Evolutionary conservation across 2,113 vertebrate species (phyloP).

Genomic region (Ctenomys sociabilis): DNA sequence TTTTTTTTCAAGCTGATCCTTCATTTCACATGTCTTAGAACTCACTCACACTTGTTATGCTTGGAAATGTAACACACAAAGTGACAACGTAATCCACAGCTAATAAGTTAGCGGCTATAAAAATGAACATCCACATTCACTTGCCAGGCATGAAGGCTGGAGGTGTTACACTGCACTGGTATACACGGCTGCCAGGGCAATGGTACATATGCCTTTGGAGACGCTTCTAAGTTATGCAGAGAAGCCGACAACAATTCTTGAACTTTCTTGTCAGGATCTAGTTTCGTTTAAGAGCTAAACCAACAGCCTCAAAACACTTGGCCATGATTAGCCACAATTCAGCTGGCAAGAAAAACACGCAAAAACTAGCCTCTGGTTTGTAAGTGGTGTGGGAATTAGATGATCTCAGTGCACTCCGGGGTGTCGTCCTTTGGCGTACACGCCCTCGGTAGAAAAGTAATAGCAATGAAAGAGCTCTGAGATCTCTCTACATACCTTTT

Average conservation of each 20-base stretch:
- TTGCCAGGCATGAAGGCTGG: conserved; percentile 81
- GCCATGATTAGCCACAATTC: conserved; percentile 71
- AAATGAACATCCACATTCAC: conserved; percentile 84
- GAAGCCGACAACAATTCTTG: conserved; percentile 81
- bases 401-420: not conserved
- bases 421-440: not conserved
- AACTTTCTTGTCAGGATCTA: conserved; percentile 81
- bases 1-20: conserved; percentile 79
- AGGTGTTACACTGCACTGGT: conserved; percentile 81
- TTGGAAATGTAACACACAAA: conserved; percentile 84
- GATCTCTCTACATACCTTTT: not conserved
- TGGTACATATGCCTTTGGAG: conserved; percentile 83
- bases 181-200: conserved; percentile 83
- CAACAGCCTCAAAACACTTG: conserved; percentile 81
- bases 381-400: conserved; percentile 42
- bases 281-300: conserved; percentile 78
- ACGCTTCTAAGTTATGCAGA: conserved; percentile 83
- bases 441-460: conserved; percentile 30
- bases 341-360: conserved; percentile 57
- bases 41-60: conserved; percentile 83
- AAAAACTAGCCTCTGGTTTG: conserved; percentile 54
- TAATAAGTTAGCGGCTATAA: conserved; percentile 85
- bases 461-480: not conserved
- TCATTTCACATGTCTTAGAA: conserved; percentile 85
- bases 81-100: conserved; percentile 84